Conservation (phyloP, 2,888 invertebrate genomes). For the Rotaria magnacalcarata region DNA sequence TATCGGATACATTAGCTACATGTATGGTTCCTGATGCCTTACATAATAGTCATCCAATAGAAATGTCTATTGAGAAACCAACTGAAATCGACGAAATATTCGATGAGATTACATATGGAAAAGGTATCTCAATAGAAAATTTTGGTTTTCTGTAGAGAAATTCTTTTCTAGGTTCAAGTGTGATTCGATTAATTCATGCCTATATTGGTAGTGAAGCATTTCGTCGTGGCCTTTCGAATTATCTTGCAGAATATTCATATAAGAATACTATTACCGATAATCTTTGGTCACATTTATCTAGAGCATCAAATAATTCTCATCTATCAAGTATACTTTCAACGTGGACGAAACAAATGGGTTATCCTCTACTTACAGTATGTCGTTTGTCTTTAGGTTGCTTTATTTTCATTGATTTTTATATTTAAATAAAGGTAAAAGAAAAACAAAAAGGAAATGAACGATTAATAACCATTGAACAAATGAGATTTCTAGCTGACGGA, state of each 20-base stretch:
- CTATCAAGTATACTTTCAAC: conserved; percentile 68
- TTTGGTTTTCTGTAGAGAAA: background rate
- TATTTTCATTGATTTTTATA: background rate
- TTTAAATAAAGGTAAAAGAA: background rate
- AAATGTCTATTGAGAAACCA: conserved; percentile 72
- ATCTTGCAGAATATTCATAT: conserved; percentile 78
- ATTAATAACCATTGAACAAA: conserved; percentile 21
- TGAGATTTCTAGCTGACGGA: conserved; percentile 4
- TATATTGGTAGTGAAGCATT: conserved; percentile 88
- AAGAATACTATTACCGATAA: conserved; percentile 86
- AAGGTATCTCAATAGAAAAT: conserved; percentile 63
- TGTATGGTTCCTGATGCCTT: conserved; percentile 76
- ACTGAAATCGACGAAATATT: conserved; percentile 93
- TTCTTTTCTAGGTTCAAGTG: conserved; percentile 66
- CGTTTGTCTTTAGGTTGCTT: background rate
- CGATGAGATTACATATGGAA: conserved; percentile 91
- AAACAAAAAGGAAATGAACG: background rate
- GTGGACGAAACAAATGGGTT: conserved; percentile 42
- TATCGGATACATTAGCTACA: conserved; percentile 72
- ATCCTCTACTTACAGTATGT: conserved; percentile 12
- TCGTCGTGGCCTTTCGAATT: conserved; percentile 82
- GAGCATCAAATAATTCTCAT: conserved; percentile 77
- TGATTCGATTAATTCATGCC: conserved; percentile 85
- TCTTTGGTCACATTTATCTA: conserved; percentile 81
- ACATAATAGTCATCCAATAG: conserved; percentile 89